Evolutionary conservation across 1,140 invertebrate genomes (phyloP).

Genomic region (Orius insidiosus): DNA sequence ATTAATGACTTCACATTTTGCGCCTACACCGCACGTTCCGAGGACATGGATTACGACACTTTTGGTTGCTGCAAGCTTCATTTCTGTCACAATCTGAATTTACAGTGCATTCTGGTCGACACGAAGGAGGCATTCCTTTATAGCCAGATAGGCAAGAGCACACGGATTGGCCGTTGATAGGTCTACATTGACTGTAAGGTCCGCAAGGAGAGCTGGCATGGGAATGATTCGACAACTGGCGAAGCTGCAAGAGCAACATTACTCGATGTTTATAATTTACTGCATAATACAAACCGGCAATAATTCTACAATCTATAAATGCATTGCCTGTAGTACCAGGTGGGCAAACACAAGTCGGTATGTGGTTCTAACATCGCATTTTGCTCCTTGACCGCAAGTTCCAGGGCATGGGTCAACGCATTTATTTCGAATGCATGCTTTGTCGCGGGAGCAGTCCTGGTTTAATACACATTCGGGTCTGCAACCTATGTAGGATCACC

Average conservation of each 20-base stretch:
- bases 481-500: conserved; percentile 44
- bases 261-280: neutral
- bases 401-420: conserved; percentile 60
- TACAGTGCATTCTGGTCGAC: conserved; percentile 52
- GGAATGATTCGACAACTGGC: conserved; percentile 15
- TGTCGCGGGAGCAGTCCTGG: conserved; percentile 40
- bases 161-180: conserved; percentile 43
- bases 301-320: conserved; percentile 23
- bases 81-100: conserved; percentile 45
- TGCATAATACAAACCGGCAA: conserved; percentile 17
- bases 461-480: conserved; percentile 44
- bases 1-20: conserved; percentile 50
- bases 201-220: conserved; percentile 41
- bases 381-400: conserved; percentile 48
- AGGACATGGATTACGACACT: conserved; percentile 45
- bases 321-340: conserved; percentile 31
- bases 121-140: conserved; percentile 50
- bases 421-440: conserved; percentile 54
- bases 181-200: conserved; percentile 51
- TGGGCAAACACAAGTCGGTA: conserved; percentile 31
- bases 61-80: conserved; percentile 41
- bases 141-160: conserved; percentile 52
- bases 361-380: conserved; percentile 41
- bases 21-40: conserved; percentile 46
- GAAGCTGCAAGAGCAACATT: conserved; percentile 6